Percentiles rank a stretch among this genome's conserved stretches.
phyloP scores from a whole-genome alignment of 2,113 vertebrate genomes.

The Pedetes capensis region DNA sequence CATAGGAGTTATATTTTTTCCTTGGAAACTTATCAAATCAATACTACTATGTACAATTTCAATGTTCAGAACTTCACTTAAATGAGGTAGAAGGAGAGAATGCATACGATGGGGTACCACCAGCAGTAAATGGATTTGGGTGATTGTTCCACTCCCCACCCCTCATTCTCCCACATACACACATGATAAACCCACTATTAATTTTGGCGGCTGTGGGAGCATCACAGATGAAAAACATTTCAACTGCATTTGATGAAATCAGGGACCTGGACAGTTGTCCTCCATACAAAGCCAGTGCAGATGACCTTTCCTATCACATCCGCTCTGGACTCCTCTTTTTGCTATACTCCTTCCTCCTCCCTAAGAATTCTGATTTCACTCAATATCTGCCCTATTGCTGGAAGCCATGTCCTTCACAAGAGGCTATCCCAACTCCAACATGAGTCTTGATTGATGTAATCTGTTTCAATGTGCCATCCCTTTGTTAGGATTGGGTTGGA shows the following conservation, averaged over 20 bases:
- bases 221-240: background rate
- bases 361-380: background rate
- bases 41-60: background rate
- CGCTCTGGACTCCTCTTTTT: background rate
- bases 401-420: background rate
- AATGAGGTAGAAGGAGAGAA: background rate
- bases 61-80: background rate
- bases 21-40: background rate
- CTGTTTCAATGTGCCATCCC: background rate
- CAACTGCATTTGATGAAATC: background rate
- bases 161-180: background rate
- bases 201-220: background rate
- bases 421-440: background rate
- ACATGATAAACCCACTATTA: background rate
- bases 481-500: background rate
- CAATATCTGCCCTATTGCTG: background rate
- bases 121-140: background rate
- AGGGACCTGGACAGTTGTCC: too few species aligned
- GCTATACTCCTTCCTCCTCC: background rate
- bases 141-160: background rate
- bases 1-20: background rate
- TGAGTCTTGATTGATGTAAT: background rate
- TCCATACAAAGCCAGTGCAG: background rate
- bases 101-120: background rate
- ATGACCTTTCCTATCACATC: background rate